Evolutionary conservation across 2,888 invertebrate species (phyloP).

Genomic region (Patella pellucida): DNA sequence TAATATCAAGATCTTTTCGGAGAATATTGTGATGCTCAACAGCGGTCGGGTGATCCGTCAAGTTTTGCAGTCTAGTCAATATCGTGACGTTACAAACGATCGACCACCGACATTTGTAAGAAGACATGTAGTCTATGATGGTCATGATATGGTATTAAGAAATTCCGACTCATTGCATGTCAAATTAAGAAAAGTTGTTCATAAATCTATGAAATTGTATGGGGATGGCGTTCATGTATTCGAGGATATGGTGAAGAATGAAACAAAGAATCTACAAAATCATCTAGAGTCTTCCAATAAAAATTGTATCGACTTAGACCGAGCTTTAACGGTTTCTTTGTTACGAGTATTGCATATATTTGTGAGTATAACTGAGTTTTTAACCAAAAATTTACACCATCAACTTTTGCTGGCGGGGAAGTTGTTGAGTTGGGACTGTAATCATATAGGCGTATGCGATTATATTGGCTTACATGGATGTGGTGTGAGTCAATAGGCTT

Average conservation of each 20-base stretch:
- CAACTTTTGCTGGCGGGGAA: too few relatives aligned
- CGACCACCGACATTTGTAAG: neutral
- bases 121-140: neutral
- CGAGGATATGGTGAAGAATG: neutral
- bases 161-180: neutral
- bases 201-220: neutral
- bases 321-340: neutral
- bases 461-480: too few relatives aligned
- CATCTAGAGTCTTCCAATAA: neutral
- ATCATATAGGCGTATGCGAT: too few relatives aligned
- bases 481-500: too few relatives aligned
- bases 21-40: neutral
- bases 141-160: neutral
- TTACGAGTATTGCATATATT: neutral
- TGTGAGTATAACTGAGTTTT: neutral
- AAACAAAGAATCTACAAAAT: neutral
- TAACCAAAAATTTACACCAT: too few relatives aligned
- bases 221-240: neutral
- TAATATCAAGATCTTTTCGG: neutral
- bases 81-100: neutral
- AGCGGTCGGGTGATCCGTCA: neutral
- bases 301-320: neutral
- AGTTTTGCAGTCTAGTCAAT: neutral
- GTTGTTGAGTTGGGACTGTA: too few relatives aligned
- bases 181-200: neutral